A percentile compares a stretch with the other conserved stretches of the same genome.
phyloP scores from a whole-genome alignment of 1,140 invertebrate species.

The Pseudomyrmex flavicornis region DNA sequence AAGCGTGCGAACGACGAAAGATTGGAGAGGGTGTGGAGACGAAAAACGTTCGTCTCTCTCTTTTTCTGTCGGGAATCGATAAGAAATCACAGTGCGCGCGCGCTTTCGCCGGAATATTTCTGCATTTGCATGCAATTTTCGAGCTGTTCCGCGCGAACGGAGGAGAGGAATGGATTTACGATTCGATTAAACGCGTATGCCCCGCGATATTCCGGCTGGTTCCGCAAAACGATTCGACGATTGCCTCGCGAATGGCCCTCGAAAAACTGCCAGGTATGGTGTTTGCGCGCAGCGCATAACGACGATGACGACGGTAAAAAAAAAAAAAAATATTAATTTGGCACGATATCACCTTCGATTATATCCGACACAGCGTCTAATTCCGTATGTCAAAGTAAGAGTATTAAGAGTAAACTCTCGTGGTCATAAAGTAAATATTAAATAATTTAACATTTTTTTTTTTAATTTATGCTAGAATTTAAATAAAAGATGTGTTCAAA shows the following conservation, averaged over 20 bases:
- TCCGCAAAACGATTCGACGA: slow-evolving; percentile 65
- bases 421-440: not conserved
- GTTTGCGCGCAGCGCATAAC: slow-evolving; percentile 42
- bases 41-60: not conserved
- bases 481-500: not conserved
- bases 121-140: slow-evolving; percentile 76
- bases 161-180: slow-evolving; percentile 70
- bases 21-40: not conserved
- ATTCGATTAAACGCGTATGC: slow-evolving; percentile 73
- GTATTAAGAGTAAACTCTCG: not conserved
- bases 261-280: slow-evolving; percentile 48
- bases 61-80: slow-evolving; percentile 63
- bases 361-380: slow-evolving; percentile 7
- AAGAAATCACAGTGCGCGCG: slow-evolving; percentile 66
- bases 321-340: slow-evolving; percentile 68
- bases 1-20: slow-evolving; percentile 45
- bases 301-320: slow-evolving; percentile 38
- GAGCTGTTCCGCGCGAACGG: slow-evolving; percentile 63
- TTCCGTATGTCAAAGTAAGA: not conserved
- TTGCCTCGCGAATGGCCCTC: slow-evolving; percentile 59
- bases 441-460: slow-evolving; percentile 21
- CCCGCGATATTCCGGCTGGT: slow-evolving; percentile 41
- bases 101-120: slow-evolving; percentile 64
- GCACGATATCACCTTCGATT: slow-evolving; percentile 62
- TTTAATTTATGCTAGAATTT: not conserved